These are phyloP conservation scores for Brachypteracias leptosomus DNA, from an alignment of 2,113 vertebrate species.

Conservation along the genomic window DNA sequence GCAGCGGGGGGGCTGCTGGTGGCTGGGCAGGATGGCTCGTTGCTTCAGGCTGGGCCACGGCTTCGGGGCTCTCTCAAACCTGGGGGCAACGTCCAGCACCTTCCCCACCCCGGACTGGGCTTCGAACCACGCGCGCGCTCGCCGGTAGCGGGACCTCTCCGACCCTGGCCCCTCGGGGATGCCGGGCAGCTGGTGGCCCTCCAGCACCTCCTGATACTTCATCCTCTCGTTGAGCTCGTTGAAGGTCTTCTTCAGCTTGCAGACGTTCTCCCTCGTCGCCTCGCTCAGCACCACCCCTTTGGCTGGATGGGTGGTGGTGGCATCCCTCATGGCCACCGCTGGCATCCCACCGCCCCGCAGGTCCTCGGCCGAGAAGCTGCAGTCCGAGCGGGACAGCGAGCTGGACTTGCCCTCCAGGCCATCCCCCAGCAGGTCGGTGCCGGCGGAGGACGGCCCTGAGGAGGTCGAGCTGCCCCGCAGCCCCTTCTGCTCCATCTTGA, in stretches of 20 bases:
- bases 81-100: background rate
- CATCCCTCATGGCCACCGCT: background rate
- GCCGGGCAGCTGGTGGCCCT: background rate
- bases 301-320: background rate
- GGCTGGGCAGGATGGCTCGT: constrained; percentile 69
- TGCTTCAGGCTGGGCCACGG: constrained; percentile 77
- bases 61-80: constrained; percentile 37
- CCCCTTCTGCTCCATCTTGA: constrained; percentile 65
- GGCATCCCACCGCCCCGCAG: background rate
- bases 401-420: constrained; percentile 61
- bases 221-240: constrained; percentile 67
- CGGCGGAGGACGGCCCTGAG: constrained; percentile 17
- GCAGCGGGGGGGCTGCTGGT: background rate
- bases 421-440: constrained; percentile 43
- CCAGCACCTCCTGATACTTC: constrained; percentile 52
- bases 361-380: constrained; percentile 74
- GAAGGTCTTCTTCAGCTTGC: constrained; percentile 66
- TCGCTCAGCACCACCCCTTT: constrained; percentile 67
- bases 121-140: constrained; percentile 43
- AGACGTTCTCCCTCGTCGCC: constrained; percentile 21
- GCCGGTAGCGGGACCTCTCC: constrained; percentile 23
- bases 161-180: background rate
- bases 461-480: constrained; percentile 55
- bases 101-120: background rate
- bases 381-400: constrained; percentile 75